These are phyloP conservation scores for Pitta sordida DNA, from an alignment of 2,113 vertebrate genomes.

Conservation along the genomic window DNA sequence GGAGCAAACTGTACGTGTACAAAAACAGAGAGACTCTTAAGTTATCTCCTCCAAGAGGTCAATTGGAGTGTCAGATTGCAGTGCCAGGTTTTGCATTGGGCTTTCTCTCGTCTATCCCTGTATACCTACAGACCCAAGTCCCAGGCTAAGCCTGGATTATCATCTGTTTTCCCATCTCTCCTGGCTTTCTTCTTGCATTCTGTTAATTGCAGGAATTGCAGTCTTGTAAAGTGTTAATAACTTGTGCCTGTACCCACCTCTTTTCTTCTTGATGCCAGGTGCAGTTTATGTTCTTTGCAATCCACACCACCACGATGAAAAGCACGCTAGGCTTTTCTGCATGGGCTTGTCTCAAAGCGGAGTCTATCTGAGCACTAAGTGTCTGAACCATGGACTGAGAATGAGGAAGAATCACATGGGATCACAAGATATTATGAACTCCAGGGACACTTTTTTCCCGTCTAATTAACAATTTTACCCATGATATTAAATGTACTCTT, in stretches of 20 bases:
- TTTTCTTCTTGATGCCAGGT: background rate
- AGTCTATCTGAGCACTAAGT: background rate
- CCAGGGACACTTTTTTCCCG: background rate
- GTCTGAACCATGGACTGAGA: background rate
- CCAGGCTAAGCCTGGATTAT: background rate
- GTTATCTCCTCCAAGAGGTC: constrained; percentile 47
- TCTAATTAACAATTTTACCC: background rate
- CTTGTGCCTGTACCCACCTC: background rate
- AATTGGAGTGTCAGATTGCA: background rate
- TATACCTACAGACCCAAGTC: background rate
- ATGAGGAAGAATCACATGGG: background rate
- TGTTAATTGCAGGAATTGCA: background rate
- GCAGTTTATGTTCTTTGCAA: background rate
- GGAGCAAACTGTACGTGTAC: constrained; percentile 1
- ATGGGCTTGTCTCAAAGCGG: background rate
- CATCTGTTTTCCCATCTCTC: background rate
- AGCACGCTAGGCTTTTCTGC: background rate
- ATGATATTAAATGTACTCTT: background rate
- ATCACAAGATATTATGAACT: background rate
- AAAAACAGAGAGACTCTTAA: constrained; percentile 22
- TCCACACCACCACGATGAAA: background rate
- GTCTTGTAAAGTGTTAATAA: background rate
- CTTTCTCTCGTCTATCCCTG: background rate
- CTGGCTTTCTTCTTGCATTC: background rate
- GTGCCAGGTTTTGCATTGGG: constrained; percentile 19